Percentiles rank a stretch among this genome's conserved stretches.
Conservation (phyloP, 2,888 invertebrate genomes). For the Eretmocerus hayati region DNA sequence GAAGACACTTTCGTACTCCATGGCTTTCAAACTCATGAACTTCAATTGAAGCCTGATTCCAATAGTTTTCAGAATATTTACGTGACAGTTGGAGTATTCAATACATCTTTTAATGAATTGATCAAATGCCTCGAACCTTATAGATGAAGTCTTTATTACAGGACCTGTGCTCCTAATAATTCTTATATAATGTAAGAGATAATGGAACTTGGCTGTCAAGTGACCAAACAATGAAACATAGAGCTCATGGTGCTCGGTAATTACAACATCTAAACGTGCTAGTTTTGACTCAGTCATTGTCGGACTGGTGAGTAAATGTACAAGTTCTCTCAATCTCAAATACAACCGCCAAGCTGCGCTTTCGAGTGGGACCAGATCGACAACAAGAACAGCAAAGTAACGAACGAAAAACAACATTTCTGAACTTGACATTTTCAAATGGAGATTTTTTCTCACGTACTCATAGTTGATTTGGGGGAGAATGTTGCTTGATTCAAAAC, state of each 20-base stretch:
- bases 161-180: not conserved
- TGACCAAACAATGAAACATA: not conserved
- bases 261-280: not conserved
- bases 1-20: not conserved
- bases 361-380: not conserved
- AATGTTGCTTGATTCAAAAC: not conserved
- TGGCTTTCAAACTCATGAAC: not conserved
- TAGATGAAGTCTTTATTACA: not conserved
- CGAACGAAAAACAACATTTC: not conserved
- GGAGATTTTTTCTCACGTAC: not conserved
- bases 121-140: conserved; percentile 2
- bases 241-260: not conserved
- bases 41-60: too few species aligned
- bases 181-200: not conserved
- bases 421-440: not conserved
- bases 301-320: not conserved
- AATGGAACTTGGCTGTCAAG: conserved; percentile 2
- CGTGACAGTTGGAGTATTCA: too few species aligned
- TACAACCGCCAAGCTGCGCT: not conserved
- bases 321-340: not conserved
- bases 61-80: too few species aligned
- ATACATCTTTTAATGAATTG: not conserved
- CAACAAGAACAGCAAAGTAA: not conserved
- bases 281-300: not conserved
- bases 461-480: not conserved